A percentile compares a stretch with the other conserved stretches of the same genome.
Evolutionary conservation across 2,113 vertebrate species (phyloP).

Genomic region (Dissostichus mawsoni): DNA sequence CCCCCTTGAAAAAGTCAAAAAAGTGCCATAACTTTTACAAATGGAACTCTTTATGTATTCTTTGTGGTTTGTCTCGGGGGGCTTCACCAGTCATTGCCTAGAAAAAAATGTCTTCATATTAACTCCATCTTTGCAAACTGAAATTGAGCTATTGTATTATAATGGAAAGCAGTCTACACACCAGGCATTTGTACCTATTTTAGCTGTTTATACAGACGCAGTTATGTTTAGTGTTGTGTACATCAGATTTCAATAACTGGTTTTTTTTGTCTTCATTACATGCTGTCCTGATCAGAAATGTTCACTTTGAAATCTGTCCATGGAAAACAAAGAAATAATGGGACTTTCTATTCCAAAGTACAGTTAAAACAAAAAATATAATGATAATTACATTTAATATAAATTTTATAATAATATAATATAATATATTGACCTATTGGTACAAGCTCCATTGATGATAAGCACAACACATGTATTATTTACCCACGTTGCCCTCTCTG

Average conservation of each 20-base stretch:
- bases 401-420: too few species aligned
- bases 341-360: neutral
- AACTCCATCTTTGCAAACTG: neutral
- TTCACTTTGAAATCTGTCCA: neutral
- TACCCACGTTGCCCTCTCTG: slow-evolving; percentile 28
- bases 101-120: neutral
- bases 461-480: slow-evolving; percentile 42
- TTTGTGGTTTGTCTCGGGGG: neutral
- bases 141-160: neutral
- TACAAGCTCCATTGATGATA: neutral
- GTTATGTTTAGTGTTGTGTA: neutral
- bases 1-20: neutral
- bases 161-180: neutral
- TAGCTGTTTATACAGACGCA: neutral
- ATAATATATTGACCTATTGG: neutral
- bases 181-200: neutral
- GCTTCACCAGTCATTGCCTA: neutral
- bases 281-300: neutral
- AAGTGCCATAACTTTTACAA: neutral
- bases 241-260: too few species aligned
- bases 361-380: neutral
- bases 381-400: neutral
- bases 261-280: neutral
- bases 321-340: neutral
- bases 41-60: neutral